Conservation (phyloP, 2,888 invertebrate species). For the Hesperia comma region DNA sequence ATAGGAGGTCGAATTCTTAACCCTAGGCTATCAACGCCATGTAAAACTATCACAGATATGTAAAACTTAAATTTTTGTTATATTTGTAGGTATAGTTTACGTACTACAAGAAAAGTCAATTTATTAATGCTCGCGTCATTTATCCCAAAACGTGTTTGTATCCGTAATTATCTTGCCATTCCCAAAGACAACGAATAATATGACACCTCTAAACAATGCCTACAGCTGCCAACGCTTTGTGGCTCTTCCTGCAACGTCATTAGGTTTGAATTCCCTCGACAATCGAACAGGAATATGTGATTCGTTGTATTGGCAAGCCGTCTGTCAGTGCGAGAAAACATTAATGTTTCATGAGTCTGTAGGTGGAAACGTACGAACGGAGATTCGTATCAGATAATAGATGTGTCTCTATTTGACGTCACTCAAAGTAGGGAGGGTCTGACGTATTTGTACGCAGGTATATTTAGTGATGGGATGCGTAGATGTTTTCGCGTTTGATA, state of each 20-base stretch:
- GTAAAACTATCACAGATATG: too few relatives aligned
- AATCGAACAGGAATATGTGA: conserved; percentile 51
- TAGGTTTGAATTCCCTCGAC: conserved; percentile 18
- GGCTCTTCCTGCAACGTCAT: neutral
- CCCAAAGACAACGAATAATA: conserved; percentile 55
- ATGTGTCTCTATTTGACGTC: conserved; percentile 71
- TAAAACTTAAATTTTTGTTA: too few relatives aligned
- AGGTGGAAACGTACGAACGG: conserved; percentile 51
- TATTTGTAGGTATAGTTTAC: too few relatives aligned
- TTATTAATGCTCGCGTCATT: neutral
- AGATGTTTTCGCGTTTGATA: neutral
- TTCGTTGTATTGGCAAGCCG: conserved; percentile 69
- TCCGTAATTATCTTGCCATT: conserved; percentile 47
- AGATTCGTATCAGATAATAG: conserved; percentile 82
- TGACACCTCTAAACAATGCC: conserved; percentile 53
- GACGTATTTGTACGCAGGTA: conserved; percentile 17
- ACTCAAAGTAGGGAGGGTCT: conserved; percentile 51
- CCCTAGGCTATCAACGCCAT: too few relatives aligned
- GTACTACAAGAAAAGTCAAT: neutral
- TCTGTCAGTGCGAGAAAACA: conserved; percentile 71
- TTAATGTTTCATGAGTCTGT: conserved; percentile 75
- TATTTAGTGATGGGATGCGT: neutral
- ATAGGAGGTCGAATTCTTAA: too few relatives aligned
- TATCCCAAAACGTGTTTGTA: conserved; percentile 6
- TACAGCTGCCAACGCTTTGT: neutral